Base-by-base conservation (phyloP, 2,797 vertebrate species). In the Eleutherodactylus coqui region DNA sequence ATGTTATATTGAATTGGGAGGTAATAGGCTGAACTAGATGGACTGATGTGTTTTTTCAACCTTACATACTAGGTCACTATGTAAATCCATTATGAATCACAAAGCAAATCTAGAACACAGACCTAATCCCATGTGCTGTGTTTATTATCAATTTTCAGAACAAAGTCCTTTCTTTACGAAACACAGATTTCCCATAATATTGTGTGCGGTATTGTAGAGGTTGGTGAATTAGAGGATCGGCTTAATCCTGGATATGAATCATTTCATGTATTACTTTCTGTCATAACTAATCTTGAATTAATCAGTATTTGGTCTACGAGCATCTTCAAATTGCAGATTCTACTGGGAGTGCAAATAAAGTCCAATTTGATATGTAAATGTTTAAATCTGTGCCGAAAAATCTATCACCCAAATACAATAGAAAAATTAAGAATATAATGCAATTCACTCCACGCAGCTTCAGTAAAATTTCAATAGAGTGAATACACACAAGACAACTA, bases 321-420 rank as follows among this genome's bases (percentile, higher is more conserved):
- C 24, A 41, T 60, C 24, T 75, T 75, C 24, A 76, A 76, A 60
- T 32, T 41, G n/a, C 34, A 7, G 49, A 83, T 41, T 83, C 14
- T 38, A 6, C 49, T 34, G 16, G 55, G 53, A 75, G 32, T 24
- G 82, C 70, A 83, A 64, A 75, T 41, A 75, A 75, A 75, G 29
- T 55, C 75, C 43, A 43, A 27, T 75, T 38, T 45, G 82, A 83
- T 83, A 70, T 75, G 82, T 41, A 83, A 83, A 83, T 75, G 38
- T 83, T 75, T 75, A 36, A 3, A 16, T 41, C 70, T 49, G 70
- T 32, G 36, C 55, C 45, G n/a, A 43, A 73, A 83, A 53, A 75
- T 29, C n/a, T 43, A 55, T 75, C 82, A 32, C 69, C 17, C 36
- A 58, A 75, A 17, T n/a, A n/a, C 5, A 41, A 47, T 32, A 49